Evolutionary conservation across 2,113 vertebrate species (phyloP), one percentile per base, ranked within the genome.

Genomic region (Microtus montanus): DNA sequence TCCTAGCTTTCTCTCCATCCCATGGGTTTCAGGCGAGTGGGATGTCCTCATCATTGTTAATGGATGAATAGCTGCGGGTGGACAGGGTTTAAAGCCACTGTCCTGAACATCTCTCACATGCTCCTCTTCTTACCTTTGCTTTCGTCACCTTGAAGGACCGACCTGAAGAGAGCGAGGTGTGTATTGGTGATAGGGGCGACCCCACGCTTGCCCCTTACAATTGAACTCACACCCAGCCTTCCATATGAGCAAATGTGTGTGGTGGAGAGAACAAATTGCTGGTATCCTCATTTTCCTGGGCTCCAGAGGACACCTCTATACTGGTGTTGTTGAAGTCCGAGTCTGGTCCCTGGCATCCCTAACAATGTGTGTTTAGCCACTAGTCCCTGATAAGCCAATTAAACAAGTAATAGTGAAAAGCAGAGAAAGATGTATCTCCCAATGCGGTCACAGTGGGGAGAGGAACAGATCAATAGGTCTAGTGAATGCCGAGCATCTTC

Each of bases 171-270:
- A 33, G 14, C 52, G 19, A 20, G 24, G 2, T 44, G 3, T 19
- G 4, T 20, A 17, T 5, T 19, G 1, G 17, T 38, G 35, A 58
- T 26, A 49, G 54, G 38, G 38, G 26, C 24, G 54, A 61, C 61
- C 58, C 7, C 78, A 7, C 5, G 14, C 5, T 35, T 54, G 41
- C 7, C 38, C 41, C n/a, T 49, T 61, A 2, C 35, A 74, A 7
- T 44, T 20, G 13, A 24, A 5, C 22, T 49, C 63, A 41, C 5
- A 15, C 41, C 38, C n/a, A 33, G 26, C 41, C 20, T 15, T 79
- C n/a, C 20, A 70, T 5, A 0, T 41, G 10, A 70, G 49, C 24
- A 70, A 49, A 19, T 0, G 14, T 7, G 1, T 1, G 10, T 22
- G 20, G 0, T 2, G 6, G 5, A 22, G 17, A 14, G 70, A 38